Evolutionary conservation across 2,888 invertebrate species (phyloP), one percentile per base, ranked within the genome.

Genomic region (Drosophila bunnanda): DNA sequence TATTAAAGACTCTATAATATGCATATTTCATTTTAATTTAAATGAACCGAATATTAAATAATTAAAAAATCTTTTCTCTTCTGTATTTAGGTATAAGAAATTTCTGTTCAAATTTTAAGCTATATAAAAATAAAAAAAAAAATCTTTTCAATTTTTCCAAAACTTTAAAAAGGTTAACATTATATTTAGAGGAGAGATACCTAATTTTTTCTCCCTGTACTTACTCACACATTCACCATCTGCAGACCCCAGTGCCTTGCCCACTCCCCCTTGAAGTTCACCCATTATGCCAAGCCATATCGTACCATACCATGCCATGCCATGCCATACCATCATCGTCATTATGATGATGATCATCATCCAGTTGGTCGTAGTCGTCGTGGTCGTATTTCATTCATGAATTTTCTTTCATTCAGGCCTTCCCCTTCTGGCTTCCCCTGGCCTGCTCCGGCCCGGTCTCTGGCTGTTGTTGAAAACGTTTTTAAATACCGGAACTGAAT

Each of bases 401-500:
- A 86, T 86, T 87, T 87, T 87, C 86, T 88, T 87, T 87, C 88
- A 88, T 88, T 82, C 86, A 84, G 74, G 57, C 22, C 64, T 52
- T 36, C 53, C 57, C 38, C 36, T 39, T 12, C 39, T 30, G 54
- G 13, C 39, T 25, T 20, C 34, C 61, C 64, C n/a, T 12, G 38
- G n/a, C 36, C n/a, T 25, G 25, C 10, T 61, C 43, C 41, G 36
- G 13, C 50, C 22, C 54, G 44, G 56, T 64, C 65, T 44, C 50
- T 75, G 48, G 78, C 77, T 86, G 82, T 86, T 85, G 87, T 84
- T 80, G 85, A 81, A 86, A 89, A 86, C 84, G 89, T 84, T 83
- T 87, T 90, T 90, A 89, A 90, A 89, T 89, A 90, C 90, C 90
- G 90, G 90, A 90, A 90, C 90, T 89, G 87, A 80, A 87, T 89